Conservation (phyloP, 2,888 invertebrate genomes). For the Ichneumoninae sp. region DNA sequence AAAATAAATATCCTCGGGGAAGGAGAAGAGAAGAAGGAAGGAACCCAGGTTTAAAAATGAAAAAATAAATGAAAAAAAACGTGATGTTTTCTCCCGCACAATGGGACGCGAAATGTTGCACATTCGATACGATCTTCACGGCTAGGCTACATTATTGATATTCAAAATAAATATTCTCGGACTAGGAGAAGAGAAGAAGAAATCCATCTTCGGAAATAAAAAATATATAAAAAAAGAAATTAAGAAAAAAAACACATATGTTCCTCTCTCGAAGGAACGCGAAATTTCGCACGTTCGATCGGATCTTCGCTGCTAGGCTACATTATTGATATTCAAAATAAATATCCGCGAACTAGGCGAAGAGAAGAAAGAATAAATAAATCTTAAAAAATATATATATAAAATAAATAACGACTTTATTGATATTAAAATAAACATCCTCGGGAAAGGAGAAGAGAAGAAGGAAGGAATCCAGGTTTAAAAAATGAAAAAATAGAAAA, state of each 20-base stretch:
- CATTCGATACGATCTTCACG: too few species aligned
- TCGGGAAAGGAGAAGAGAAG: background rate
- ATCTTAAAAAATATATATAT: too few species aligned
- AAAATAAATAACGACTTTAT: too few species aligned
- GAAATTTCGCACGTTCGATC: background rate
- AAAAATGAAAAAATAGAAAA: too few species aligned
- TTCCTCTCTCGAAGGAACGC: too few species aligned
- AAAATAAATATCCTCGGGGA: background rate
- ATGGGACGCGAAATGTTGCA: too few species aligned
- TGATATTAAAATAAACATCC: too few species aligned
- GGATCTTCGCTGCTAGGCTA: background rate
- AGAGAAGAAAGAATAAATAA: too few species aligned
- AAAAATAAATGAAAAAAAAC: background rate
- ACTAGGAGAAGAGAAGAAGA: background rate
- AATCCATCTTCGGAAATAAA: background rate
- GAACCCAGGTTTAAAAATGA: too few species aligned
- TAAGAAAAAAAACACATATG: too few species aligned
- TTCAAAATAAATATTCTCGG: background rate
- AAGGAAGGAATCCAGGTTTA: background rate
- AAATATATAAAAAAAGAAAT: background rate
- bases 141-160: background rate
- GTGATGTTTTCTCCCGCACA: too few species aligned
- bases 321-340: constrained; percentile 30
- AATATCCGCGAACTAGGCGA: background rate
- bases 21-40: background rate